Evolutionary conservation across 2,797 vertebrate genomes (phyloP).

Genomic region (Oreochromis mossambicus): DNA sequence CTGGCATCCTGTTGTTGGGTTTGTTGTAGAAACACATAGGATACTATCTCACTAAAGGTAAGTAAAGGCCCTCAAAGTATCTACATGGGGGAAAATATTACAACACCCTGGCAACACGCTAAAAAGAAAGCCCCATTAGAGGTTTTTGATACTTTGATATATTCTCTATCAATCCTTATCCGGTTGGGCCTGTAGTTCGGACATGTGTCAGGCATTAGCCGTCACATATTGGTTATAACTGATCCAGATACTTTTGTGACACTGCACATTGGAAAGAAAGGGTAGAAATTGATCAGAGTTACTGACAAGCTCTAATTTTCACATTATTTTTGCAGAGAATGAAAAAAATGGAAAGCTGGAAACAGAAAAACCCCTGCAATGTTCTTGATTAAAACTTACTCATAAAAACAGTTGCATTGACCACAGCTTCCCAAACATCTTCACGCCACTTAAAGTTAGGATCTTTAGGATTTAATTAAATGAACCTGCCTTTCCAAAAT

Average conservation of each 20-base stretch:
- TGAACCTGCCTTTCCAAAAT: neutral
- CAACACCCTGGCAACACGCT: neutral
- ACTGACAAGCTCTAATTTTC: neutral
- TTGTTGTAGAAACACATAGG: conserved; percentile 19
- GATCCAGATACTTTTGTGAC: neutral
- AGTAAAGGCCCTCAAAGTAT: conserved; percentile 2
- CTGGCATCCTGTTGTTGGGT: conserved; percentile 54
- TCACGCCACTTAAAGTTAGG: neutral
- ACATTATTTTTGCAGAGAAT: neutral
- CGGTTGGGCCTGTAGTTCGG: too few species aligned
- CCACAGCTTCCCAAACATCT: neutral
- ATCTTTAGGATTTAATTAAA: neutral
- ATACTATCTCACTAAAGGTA: conserved; percentile 12
- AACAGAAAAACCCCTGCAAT: neutral
- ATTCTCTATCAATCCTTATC: neutral
- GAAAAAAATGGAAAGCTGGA: neutral
- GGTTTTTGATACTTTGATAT: neutral
- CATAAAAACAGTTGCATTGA: neutral
- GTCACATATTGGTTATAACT: neutral
- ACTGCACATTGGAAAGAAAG: neutral
- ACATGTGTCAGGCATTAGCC: too few species aligned
- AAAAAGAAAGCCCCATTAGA: neutral
- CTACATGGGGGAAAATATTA: neutral
- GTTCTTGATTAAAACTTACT: neutral
- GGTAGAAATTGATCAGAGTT: neutral